These are phyloP conservation scores for Pelusios castaneus DNA, from an alignment of 2,113 vertebrate species.

Conservation along the genomic window DNA sequence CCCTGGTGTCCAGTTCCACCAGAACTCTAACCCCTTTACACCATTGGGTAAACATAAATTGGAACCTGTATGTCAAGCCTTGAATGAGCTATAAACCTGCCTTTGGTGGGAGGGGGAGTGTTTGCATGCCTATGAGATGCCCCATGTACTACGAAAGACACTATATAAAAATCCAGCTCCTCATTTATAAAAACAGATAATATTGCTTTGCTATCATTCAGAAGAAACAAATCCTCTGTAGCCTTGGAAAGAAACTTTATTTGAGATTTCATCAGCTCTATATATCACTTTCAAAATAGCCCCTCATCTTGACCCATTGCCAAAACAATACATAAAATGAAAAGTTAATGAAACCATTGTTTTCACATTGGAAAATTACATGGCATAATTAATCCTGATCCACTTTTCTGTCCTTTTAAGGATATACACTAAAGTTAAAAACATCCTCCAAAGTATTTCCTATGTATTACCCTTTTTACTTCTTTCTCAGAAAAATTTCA, in stretches of 20 bases:
- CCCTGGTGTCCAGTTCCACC: background rate
- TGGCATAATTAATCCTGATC: background rate
- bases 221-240: conserved; percentile 5
- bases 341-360: background rate
- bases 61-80: conserved; percentile 6
- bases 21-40: background rate
- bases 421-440: background rate
- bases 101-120: background rate
- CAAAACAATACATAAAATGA: background rate
- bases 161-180: background rate
- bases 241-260: background rate
- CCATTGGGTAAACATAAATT: background rate
- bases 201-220: background rate
- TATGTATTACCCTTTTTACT: background rate
- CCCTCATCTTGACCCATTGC: background rate
- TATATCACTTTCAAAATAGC: conserved; percentile 30
- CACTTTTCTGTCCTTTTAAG: background rate
- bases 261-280: conserved; percentile 20
- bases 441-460: background rate
- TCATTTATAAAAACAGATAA: conserved; percentile 10
- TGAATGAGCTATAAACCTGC: background rate
- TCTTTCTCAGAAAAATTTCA: background rate
- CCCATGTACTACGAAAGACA: background rate
- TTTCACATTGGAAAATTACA: background rate
- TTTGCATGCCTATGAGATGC: background rate